Conservation (phyloP, 2,888 invertebrate species). For the Blastobasis lacticolella region DNA sequence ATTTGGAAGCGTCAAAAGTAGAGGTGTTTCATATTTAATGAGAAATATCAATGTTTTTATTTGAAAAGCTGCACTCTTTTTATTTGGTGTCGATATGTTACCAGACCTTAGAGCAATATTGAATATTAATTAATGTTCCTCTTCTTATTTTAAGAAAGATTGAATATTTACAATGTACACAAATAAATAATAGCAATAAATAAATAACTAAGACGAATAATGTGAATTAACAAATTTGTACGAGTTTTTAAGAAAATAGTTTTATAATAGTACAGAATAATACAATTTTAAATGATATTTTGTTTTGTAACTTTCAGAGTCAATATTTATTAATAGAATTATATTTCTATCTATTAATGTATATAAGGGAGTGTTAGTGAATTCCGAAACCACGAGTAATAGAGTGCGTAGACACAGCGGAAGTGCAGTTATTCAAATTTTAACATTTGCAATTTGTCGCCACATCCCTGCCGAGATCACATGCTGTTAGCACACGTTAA, state of each 20-base stretch:
- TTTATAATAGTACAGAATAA: slow-evolving; percentile 65
- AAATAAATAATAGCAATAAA: slow-evolving; percentile 68
- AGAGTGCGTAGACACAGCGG: slow-evolving; percentile 24
- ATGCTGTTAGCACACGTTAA: slow-evolving; percentile 67
- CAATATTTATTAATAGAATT: slow-evolving; percentile 78
- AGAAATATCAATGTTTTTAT: slow-evolving; percentile 54
- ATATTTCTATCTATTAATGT: slow-evolving; percentile 76
- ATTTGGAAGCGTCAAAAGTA: slow-evolving; percentile 33
- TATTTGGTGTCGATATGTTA: slow-evolving; percentile 61
- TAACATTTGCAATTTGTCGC: slow-evolving; percentile 65
- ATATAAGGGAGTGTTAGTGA: slow-evolving; percentile 61
- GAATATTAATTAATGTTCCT: slow-evolving; percentile 73
- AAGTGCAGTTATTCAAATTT: slow-evolving; percentile 76
- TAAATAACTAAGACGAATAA: slow-evolving; percentile 53
- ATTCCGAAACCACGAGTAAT: slow-evolving; percentile 49
- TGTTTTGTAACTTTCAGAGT: slow-evolving; percentile 76
- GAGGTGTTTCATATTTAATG: slow-evolving; percentile 19
- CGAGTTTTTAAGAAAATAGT: slow-evolving; percentile 72
- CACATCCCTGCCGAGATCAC: slow-evolving; percentile 61
- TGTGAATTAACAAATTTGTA: slow-evolving; percentile 70
- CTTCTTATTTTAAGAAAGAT: slow-evolving; percentile 74
- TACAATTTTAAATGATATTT: slow-evolving; percentile 66
- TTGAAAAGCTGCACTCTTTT: slow-evolving; percentile 73
- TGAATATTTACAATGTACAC: slow-evolving; percentile 73
- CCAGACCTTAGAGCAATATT: slow-evolving; percentile 68